Conservation (phyloP, 2,113 vertebrate species). For the Laticauda laticaudata region DNA sequence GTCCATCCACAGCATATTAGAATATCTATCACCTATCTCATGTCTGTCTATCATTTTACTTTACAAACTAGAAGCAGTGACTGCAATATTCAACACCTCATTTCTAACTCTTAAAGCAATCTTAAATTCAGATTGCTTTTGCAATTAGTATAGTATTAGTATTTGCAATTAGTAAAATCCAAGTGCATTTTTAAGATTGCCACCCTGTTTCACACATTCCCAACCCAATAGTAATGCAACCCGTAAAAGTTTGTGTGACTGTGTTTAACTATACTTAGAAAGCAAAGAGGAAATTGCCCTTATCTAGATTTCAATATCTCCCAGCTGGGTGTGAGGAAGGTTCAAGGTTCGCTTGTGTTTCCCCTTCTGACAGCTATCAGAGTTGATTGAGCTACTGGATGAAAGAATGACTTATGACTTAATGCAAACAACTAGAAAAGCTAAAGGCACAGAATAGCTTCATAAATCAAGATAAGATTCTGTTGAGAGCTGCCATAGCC, state of each 20-base stretch:
- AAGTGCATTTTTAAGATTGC: background rate
- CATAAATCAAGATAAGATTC: constrained; percentile 36
- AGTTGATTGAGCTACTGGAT: constrained; percentile 32
- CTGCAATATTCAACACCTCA: background rate
- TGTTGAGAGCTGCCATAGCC: constrained; percentile 16
- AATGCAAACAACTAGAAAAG: constrained; percentile 23
- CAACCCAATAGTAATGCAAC: background rate
- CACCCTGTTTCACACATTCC: background rate
- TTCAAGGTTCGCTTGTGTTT: constrained; percentile 22
- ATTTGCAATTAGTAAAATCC: background rate
- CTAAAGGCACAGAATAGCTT: constrained; percentile 28
- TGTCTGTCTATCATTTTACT: background rate
- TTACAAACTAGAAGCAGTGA: background rate
- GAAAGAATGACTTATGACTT: constrained; percentile 32
- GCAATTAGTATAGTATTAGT: background rate
- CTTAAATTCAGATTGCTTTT: background rate
- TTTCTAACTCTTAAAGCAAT: background rate
- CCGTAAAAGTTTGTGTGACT: background rate
- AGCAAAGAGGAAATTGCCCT: background rate
- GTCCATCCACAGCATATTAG: background rate
- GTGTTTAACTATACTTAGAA: background rate
- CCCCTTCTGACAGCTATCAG: constrained; percentile 25
- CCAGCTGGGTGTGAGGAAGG: constrained; percentile 13
- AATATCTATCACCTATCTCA: background rate
- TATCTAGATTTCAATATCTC: constrained; percentile 22